A percentile compares a stretch with the other conserved stretches of the same genome.
Evolutionary conservation across 2,797 vertebrate genomes (phyloP).

Genomic region (Mastacembelus armatus): DNA sequence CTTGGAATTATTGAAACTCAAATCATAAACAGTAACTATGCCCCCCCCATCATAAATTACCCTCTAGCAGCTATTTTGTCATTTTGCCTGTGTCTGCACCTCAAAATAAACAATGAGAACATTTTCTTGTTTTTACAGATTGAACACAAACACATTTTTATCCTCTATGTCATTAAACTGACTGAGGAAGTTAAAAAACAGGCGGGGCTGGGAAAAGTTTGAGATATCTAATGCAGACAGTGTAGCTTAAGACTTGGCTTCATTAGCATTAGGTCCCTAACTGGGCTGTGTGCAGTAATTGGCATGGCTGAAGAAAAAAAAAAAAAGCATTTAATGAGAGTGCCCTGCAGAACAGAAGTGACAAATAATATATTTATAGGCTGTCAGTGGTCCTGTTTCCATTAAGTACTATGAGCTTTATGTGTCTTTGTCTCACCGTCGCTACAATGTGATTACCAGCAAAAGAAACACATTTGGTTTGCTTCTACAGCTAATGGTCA

Average conservation of each 20-base stretch:
- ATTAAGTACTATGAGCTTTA: slow-evolving; percentile 22
- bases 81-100: slow-evolving; percentile 29
- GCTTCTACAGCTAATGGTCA: slow-evolving; percentile 35
- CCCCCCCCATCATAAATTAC: slow-evolving; percentile 47
- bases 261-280: slow-evolving; percentile 64
- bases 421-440: slow-evolving; percentile 13
- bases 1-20: slow-evolving; percentile 70
- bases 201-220: slow-evolving; percentile 41
- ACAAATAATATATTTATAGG: slow-evolving; percentile 67
- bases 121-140: slow-evolving; percentile 36
- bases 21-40: slow-evolving; percentile 70
- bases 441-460: slow-evolving; percentile 15
- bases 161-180: slow-evolving; percentile 43
- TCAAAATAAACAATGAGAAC: slow-evolving; percentile 41
- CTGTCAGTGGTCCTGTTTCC: slow-evolving; percentile 30
- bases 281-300: slow-evolving; percentile 58
- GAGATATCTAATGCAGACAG: slow-evolving; percentile 59
- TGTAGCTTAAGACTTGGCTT: slow-evolving; percentile 55
- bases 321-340: slow-evolving; percentile 57
- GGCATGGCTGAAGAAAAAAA: slow-evolving; percentile 63
- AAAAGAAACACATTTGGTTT: slow-evolving; percentile 18
- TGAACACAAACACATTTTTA: slow-evolving; percentile 27
- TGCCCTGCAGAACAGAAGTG: slow-evolving; percentile 52
- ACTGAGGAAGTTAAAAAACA: slow-evolving; percentile 27
- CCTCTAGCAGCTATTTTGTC: slow-evolving; percentile 25